Evolutionary conservation across 2,888 invertebrate species (phyloP).

Genomic region (Dusona sp.): DNA sequence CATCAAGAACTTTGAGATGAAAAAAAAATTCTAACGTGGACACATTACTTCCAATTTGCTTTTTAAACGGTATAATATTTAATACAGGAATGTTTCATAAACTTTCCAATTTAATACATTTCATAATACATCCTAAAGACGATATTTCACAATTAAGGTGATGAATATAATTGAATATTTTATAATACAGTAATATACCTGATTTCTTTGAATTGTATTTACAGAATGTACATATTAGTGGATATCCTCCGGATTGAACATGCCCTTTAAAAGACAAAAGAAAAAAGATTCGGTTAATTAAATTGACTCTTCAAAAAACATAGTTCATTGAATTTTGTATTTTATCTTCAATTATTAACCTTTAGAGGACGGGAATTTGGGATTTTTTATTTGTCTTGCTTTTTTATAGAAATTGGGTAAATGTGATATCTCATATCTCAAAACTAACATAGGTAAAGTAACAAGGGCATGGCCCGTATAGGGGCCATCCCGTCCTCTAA

Average conservation of each 20-base stretch:
- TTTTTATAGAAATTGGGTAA: no score
- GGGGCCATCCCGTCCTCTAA: no score
- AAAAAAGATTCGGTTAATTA: constrained; percentile 7
- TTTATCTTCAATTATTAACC: not conserved
- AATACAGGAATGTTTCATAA: constrained; percentile 47
- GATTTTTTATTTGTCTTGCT: no score
- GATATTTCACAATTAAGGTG: constrained; percentile 31
- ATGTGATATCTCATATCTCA: no score
- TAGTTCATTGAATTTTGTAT: not conserved
- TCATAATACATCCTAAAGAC: constrained; percentile 43
- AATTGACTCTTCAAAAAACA: not conserved
- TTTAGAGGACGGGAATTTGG: no score
- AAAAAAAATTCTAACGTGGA: not conserved
- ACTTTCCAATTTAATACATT: constrained; percentile 49
- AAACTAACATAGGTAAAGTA: no score
- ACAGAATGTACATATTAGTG: constrained; percentile 75
- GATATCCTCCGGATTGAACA: constrained; percentile 95
- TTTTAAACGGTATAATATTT: constrained; percentile 19
- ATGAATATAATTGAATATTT: constrained; percentile 41
- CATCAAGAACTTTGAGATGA: not conserved
- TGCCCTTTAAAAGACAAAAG: constrained; percentile 88
- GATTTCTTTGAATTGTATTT: constrained; percentile 53
- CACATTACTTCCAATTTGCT: not conserved
- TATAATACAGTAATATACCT: constrained; percentile 60
- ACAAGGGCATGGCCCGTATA: no score